phyloP scores from a whole-genome alignment of 2,888 invertebrate species.

The Odontothrips loti region DNA sequence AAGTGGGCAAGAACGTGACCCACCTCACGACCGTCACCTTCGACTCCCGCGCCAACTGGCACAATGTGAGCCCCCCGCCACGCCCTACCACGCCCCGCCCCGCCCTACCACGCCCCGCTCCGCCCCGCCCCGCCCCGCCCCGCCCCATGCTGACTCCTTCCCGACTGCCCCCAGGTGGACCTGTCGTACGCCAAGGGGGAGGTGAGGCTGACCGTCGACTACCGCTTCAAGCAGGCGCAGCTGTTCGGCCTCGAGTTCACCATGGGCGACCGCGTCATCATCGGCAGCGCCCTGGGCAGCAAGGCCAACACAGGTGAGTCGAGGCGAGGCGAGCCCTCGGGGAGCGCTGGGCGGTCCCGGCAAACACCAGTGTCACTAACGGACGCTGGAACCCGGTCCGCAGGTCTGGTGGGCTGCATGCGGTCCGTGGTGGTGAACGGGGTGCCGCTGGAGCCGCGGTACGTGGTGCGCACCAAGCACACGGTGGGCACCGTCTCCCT shows the following conservation, averaged over 20 bases:
- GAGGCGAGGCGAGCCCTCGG: neutral
- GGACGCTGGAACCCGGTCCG: too few species aligned
- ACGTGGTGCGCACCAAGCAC: constrained; percentile 74
- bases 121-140: neutral
- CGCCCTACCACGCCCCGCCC: neutral
- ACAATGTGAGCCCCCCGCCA: constrained; percentile 51
- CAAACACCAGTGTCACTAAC: too few species aligned
- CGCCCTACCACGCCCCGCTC: neutral
- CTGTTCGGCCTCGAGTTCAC: constrained; percentile 64
- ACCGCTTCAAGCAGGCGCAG: constrained; percentile 66
- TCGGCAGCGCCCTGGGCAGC: constrained; percentile 72
- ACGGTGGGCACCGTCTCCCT: constrained; percentile 84
- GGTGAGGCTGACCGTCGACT: constrained; percentile 70
- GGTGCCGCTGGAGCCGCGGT: constrained; percentile 71
- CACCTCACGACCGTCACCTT: constrained; percentile 77
- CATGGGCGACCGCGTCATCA: constrained; percentile 66
- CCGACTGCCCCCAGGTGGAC: constrained; percentile 50
- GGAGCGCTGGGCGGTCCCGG: too few species aligned
- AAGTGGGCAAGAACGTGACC: constrained; percentile 70
- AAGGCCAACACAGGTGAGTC: constrained; percentile 46
- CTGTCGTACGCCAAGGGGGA: constrained; percentile 70
- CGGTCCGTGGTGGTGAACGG: constrained; percentile 82
- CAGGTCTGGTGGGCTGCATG: constrained; percentile 87
- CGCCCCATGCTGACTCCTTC: neutral
- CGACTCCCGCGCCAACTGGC: constrained; percentile 73